phyloP scores from a whole-genome alignment of 2,888 invertebrate genomes.

The Tipula vernalis region DNA sequence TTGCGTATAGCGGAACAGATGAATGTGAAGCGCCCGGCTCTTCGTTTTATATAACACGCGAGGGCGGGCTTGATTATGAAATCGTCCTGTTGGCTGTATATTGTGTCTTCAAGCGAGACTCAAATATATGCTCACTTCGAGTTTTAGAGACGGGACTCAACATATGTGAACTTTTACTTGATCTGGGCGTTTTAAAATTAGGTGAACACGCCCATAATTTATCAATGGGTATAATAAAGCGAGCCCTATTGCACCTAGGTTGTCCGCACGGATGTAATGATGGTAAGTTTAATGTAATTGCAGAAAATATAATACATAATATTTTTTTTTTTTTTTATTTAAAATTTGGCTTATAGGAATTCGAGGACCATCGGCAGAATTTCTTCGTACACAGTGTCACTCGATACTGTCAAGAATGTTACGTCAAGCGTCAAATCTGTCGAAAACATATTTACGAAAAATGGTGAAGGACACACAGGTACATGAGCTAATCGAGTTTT shows the following conservation, averaged over 20 bases:
- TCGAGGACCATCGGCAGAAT: constrained; percentile 80
- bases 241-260: constrained; percentile 68
- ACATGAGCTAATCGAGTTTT: constrained; percentile 77
- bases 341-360: constrained; percentile 31
- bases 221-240: constrained; percentile 33
- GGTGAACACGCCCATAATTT: constrained; percentile 36
- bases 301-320: constrained; percentile 32
- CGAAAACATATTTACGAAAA: constrained; percentile 46
- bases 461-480: constrained; percentile 68
- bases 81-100: constrained; percentile 75
- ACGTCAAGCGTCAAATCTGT: constrained; percentile 43
- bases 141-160: constrained; percentile 90
- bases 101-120: constrained; percentile 73
- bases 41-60: constrained; percentile 81
- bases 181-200: constrained; percentile 68
- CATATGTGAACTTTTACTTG: constrained; percentile 80
- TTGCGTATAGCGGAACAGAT: constrained; percentile 76
- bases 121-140: constrained; percentile 67
- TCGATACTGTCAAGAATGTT: constrained; percentile 64
- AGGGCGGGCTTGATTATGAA: constrained; percentile 87
- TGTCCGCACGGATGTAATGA: constrained; percentile 89
- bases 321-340: neutral
- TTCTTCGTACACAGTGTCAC: constrained; percentile 76
- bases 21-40: constrained; percentile 82
- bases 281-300: constrained; percentile 33